Conservation (phyloP, 1,140 invertebrate genomes). For the Heliconius melpomene region DNA sequence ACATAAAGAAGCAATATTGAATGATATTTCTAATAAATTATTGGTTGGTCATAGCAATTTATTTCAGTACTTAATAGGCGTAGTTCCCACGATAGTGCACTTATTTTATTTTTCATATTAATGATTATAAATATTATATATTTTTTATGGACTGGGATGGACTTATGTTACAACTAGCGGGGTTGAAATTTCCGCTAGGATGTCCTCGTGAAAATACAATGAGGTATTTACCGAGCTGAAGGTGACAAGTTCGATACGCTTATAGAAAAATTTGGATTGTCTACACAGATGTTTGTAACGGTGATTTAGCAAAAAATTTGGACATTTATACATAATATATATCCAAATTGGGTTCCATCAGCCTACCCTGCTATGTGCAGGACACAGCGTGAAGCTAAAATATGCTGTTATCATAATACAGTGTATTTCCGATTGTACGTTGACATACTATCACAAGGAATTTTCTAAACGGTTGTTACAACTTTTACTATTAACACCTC, state of each 20-base stretch:
- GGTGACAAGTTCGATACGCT: neutral
- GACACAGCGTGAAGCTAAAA: neutral
- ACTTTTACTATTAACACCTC: too few species aligned
- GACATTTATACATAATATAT: too few species aligned
- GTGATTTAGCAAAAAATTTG: neutral
- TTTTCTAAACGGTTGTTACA: too few species aligned
- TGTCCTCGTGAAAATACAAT: neutral
- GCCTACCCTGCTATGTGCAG: neutral
- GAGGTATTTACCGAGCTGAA: neutral
- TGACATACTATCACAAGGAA: too few species aligned
- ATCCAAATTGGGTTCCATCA: neutral
- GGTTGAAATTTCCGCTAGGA: neutral
- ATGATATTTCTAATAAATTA: constrained; percentile 2
- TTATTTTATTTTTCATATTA: neutral
- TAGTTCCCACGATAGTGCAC: neutral
- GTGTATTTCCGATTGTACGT: too few species aligned
- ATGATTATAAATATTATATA: too few species aligned
- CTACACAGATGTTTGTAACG: constrained; percentile 1
- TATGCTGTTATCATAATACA: neutral
- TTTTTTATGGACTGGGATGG: too few species aligned
- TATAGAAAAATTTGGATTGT: neutral
- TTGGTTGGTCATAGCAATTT: neutral
- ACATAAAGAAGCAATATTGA: neutral
- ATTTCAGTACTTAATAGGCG: neutral
- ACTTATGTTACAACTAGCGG: too few species aligned